phyloP scores from a whole-genome alignment of 2,797 vertebrate genomes.

The Acipenser ruthenus region DNA sequence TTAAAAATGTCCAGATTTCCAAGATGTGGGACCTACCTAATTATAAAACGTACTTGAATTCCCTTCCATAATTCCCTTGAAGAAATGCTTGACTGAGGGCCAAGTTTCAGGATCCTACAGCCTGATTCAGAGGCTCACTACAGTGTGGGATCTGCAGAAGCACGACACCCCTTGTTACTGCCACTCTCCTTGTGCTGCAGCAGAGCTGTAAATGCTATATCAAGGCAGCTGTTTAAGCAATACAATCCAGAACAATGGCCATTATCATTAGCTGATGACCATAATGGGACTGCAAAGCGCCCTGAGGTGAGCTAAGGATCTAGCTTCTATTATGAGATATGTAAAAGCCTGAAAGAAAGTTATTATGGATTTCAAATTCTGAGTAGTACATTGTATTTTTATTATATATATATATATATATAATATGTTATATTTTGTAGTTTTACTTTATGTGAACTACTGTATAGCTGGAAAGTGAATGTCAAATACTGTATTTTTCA shows the following conservation, averaged over 20 bases:
- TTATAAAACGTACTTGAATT: no score
- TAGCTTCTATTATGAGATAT: conserved; percentile 3
- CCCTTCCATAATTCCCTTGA: neutral
- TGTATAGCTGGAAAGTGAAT: neutral
- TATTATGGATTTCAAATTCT: no score
- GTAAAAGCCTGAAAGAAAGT: conserved; percentile 3
- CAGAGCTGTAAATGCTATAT: conserved; percentile 7
- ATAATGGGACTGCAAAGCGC: conserved; percentile 11
- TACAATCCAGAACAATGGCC: conserved; percentile 14
- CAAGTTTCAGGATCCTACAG: neutral
- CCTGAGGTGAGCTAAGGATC: conserved; percentile 8
- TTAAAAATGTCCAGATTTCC: no score
- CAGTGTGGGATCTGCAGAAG: neutral
- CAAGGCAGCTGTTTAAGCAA: conserved; percentile 4
- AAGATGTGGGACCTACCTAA: no score
- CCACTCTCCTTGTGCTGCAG: conserved; percentile 2
- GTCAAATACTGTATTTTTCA: no score
- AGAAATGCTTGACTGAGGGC: neutral
- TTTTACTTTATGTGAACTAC: neutral
- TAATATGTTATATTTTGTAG: neutral
- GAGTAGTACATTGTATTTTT: no score
- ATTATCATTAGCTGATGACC: conserved; percentile 21
- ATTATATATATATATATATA: neutral
- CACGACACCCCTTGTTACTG: neutral
- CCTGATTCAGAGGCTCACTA: neutral